phyloP scores from a whole-genome alignment of 2,797 vertebrate species.

The Microctenopoma stevenorrisi region DNA sequence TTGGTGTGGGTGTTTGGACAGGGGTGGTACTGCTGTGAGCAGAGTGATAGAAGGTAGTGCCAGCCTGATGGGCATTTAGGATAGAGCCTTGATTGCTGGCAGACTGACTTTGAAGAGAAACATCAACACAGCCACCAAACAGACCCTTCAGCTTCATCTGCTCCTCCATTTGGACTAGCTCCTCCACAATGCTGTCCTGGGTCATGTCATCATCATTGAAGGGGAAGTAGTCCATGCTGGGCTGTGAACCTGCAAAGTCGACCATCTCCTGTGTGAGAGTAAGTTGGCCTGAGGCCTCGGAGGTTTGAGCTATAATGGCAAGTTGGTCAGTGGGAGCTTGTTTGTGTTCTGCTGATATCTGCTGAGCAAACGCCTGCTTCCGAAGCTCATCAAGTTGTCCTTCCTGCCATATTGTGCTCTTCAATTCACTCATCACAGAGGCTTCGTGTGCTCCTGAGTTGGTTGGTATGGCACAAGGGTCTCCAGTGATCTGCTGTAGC shows the following conservation, averaged over 20 bases:
- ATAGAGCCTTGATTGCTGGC: slow-evolving; percentile 83
- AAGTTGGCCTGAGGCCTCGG: slow-evolving; percentile 87
- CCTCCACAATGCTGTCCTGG: slow-evolving; percentile 99
- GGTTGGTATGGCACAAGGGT: slow-evolving; percentile 85
- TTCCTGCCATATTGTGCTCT: slow-evolving; percentile 92
- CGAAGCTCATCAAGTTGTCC: slow-evolving; percentile 88
- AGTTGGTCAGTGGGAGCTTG: slow-evolving; percentile 78
- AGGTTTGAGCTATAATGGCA: slow-evolving; percentile 85
- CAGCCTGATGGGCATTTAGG: slow-evolving; percentile 86
- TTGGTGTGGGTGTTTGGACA: slow-evolving; percentile 91
- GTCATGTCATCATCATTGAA: slow-evolving; percentile 98
- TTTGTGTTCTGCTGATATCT: slow-evolving; percentile 83
- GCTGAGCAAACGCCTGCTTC: slow-evolving; percentile 82
- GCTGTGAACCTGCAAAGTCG: slow-evolving; percentile 90
- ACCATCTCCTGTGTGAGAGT: slow-evolving; percentile 92
- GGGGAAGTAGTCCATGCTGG: slow-evolving; percentile 94
- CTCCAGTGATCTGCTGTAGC: slow-evolving; percentile 89
- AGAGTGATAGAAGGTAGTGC: slow-evolving; percentile 91
- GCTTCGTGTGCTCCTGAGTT: slow-evolving; percentile 86
- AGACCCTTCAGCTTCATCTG: slow-evolving; percentile 95
- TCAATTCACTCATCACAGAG: slow-evolving; percentile 87
- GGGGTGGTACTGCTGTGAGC: slow-evolving; percentile 95
- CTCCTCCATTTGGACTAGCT: slow-evolving; percentile 98
- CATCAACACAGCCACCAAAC: slow-evolving; percentile 89
- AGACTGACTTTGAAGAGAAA: slow-evolving; percentile 89